These are phyloP conservation scores for Cydia pomonella DNA, from an alignment of 1,140 invertebrate species.

Conservation along the genomic window DNA sequence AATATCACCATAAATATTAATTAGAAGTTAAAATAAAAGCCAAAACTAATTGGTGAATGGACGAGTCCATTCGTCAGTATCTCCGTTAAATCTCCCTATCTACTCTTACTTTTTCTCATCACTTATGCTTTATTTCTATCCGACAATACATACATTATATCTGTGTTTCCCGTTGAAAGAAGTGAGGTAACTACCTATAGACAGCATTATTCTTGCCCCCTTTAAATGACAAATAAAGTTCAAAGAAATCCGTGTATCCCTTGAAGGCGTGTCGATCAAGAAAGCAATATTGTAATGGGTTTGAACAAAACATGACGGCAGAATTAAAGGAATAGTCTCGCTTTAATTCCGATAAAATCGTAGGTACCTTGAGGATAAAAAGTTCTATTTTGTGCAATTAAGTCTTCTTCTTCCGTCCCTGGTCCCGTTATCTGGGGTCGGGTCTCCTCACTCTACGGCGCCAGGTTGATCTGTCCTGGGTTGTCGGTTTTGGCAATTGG, in stretches of 20 bases:
- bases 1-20: neutral
- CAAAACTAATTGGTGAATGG: neutral
- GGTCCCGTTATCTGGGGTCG: too few relatives aligned
- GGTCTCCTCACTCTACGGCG: too few relatives aligned
- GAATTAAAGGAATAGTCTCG: neutral
- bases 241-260: conserved; percentile 40
- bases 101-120: neutral
- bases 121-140: neutral
- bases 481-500: too few relatives aligned
- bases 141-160: neutral
- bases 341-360: neutral
- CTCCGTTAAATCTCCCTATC: conserved; percentile 8
- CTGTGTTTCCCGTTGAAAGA: neutral
- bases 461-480: too few relatives aligned
- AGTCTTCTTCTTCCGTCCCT: too few relatives aligned
- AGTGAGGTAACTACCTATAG: neutral
- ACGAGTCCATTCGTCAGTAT: neutral
- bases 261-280: conserved; percentile 38
- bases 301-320: conserved; percentile 24
- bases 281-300: conserved; percentile 44
- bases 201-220: neutral
- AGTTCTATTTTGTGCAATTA: neutral
- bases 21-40: neutral
- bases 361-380: neutral
- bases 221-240: conserved; percentile 34